A percentile compares a stretch with the other conserved stretches of the same genome.
Evolutionary conservation across 2,888 invertebrate species (phyloP).

Genomic region (Cephus sareptanus): DNA sequence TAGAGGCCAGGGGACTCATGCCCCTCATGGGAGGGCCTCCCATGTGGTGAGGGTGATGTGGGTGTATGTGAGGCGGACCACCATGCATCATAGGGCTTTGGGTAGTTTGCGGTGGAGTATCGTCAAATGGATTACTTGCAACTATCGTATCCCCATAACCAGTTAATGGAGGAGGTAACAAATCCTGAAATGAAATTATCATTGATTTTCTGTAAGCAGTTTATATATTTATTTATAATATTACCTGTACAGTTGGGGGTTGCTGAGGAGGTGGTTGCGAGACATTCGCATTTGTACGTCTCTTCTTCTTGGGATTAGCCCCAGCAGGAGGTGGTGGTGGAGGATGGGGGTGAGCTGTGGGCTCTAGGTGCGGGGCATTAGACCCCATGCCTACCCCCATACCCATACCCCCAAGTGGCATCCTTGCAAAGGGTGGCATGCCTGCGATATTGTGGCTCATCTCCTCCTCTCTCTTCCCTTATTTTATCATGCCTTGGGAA

Average conservation of each 20-base stretch:
- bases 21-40: conserved; percentile 75
- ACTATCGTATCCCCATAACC: conserved; percentile 94
- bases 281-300: conserved; percentile 81
- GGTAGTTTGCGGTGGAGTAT: conserved; percentile 75
- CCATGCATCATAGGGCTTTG: conserved; percentile 69
- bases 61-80: conserved; percentile 66
- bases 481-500: conserved; percentile 61
- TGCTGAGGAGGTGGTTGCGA: conserved; percentile 76
- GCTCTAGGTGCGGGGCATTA: conserved; percentile 77
- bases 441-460: conserved; percentile 86
- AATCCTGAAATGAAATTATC: conserved; percentile 69
- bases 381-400: conserved; percentile 65
- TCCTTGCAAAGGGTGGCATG: conserved; percentile 81
- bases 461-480: conserved; percentile 58
- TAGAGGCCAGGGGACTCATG: conserved; percentile 71
- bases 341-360: conserved; percentile 75
- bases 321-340: conserved; percentile 80
- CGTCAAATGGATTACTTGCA: conserved; percentile 95
- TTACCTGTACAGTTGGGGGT: conserved; percentile 73
- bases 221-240: not conserved
- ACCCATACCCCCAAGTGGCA: conserved; percentile 78
- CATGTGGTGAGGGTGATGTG: conserved; percentile 72
- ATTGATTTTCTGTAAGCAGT: conserved; percentile 26
- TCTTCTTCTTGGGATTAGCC: conserved; percentile 87
- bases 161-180: conserved; percentile 85